These are phyloP conservation scores for Neolamprologus toae DNA, from an alignment of 2,113 vertebrate genomes.

Conservation along the genomic window DNA sequence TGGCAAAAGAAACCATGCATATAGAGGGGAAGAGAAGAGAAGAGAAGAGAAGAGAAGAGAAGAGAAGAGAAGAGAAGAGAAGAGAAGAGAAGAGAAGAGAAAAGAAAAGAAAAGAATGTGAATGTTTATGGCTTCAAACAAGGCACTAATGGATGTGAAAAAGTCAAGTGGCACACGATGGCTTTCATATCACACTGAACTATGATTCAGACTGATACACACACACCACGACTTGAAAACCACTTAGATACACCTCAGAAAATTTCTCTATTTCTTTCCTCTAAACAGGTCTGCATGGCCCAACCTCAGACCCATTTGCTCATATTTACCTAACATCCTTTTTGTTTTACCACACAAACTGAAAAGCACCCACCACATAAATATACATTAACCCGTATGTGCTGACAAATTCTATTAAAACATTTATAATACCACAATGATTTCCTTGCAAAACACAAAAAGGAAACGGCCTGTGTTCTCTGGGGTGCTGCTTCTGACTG, in stretches of 20 bases:
- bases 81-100: not conserved
- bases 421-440: constrained; percentile 7
- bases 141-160: not conserved
- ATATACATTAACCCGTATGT: not conserved
- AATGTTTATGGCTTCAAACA: not conserved
- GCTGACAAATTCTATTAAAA: not conserved
- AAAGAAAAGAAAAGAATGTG: not conserved
- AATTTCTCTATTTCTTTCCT: not conserved
- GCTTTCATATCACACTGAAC: not conserved
- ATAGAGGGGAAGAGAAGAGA: not conserved
- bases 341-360: not conserved
- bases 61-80: not conserved
- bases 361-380: not conserved
- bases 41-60: not conserved
- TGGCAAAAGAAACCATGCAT: not conserved
- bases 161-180: not conserved
- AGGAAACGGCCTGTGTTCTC: constrained; percentile 12
- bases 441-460: constrained; percentile 23
- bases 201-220: not conserved
- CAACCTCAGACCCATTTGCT: not conserved
- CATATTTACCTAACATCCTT: not conserved
- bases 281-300: not conserved
- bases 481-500: not conserved
- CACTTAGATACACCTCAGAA: not conserved
- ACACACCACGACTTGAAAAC: not conserved